Conservation (phyloP, 2,113 vertebrate genomes). For the Eublepharis macularius region DNA sequence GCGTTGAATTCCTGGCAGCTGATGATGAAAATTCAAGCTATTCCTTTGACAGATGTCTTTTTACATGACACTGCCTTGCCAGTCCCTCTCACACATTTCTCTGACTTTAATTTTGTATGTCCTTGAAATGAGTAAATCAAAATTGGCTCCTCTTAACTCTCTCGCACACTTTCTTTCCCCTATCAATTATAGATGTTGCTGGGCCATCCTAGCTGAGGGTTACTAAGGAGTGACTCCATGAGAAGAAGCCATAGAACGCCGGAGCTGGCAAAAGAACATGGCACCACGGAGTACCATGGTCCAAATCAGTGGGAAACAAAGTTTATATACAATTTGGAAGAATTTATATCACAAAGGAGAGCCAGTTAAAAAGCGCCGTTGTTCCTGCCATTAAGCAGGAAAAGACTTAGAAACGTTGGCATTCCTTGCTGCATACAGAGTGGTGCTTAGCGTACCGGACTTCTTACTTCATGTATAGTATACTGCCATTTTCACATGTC, state of each 20-base stretch:
- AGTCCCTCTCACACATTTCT: neutral
- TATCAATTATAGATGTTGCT: slow-evolving; percentile 56
- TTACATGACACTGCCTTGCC: neutral
- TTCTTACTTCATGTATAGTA: too few relatives aligned
- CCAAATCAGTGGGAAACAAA: neutral
- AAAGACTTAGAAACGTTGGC: neutral
- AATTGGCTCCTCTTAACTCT: slow-evolving; percentile 34
- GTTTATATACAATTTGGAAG: neutral
- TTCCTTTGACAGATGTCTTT: slow-evolving; percentile 15
- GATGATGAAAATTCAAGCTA: slow-evolving; percentile 23
- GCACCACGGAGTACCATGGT: neutral
- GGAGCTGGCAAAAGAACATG: neutral
- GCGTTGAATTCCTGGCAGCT: slow-evolving; percentile 20
- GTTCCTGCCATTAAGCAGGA: neutral
- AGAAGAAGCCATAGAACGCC: neutral
- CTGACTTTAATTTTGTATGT: slow-evolving; percentile 19
- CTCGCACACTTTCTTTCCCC: neutral
- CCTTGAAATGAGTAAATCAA: slow-evolving; percentile 44
- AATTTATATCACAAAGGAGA: neutral
- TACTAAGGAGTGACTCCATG: slow-evolving; percentile 22
- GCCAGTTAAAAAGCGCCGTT: neutral
- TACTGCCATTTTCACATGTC: too few relatives aligned
- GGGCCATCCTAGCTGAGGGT: slow-evolving; percentile 24
- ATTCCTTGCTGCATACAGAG: neutral
- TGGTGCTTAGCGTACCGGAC: too few relatives aligned